Conservation (phyloP, 2,113 vertebrate species). For the Menura novaehollandiae region DNA sequence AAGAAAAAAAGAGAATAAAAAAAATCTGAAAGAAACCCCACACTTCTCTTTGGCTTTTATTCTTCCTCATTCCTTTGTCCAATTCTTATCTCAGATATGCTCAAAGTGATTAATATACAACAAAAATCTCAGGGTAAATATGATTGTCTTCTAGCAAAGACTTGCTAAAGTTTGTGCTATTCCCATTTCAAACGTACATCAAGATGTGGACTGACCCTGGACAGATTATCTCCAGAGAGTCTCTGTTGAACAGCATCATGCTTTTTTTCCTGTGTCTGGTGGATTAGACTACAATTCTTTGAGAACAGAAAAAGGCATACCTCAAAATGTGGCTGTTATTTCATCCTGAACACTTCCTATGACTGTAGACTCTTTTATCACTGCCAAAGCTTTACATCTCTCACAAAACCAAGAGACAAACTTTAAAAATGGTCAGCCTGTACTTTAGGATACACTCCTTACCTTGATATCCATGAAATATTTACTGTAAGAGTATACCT, state of each 20-base stretch:
- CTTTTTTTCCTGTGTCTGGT: not conserved
- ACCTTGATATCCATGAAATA: conserved; percentile 65
- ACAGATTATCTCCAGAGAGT: not conserved
- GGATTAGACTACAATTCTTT: not conserved
- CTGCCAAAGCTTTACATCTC: not conserved
- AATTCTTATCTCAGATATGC: not conserved
- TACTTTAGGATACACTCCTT: conserved; percentile 37
- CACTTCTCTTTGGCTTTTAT: not conserved
- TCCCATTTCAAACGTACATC: not conserved
- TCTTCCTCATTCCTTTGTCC: not conserved
- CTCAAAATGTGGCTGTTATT: conserved; percentile 12
- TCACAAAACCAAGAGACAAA: not conserved
- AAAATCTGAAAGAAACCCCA: not conserved
- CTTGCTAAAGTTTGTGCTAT: not conserved
- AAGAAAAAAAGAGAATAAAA: not conserved
- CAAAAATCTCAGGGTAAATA: not conserved
- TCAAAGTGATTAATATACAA: not conserved
- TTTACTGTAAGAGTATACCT: conserved; percentile 76
- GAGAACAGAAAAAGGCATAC: conserved; percentile 44
- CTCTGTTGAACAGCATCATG: not conserved
- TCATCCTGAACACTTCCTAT: conserved; percentile 32
- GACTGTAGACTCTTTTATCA: conserved; percentile 1
- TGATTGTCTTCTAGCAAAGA: not conserved
- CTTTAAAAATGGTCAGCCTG: not conserved
- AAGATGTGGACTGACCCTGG: not conserved